Conservation (phyloP, 2,888 invertebrate genomes). For the Calameuta idolon region DNA sequence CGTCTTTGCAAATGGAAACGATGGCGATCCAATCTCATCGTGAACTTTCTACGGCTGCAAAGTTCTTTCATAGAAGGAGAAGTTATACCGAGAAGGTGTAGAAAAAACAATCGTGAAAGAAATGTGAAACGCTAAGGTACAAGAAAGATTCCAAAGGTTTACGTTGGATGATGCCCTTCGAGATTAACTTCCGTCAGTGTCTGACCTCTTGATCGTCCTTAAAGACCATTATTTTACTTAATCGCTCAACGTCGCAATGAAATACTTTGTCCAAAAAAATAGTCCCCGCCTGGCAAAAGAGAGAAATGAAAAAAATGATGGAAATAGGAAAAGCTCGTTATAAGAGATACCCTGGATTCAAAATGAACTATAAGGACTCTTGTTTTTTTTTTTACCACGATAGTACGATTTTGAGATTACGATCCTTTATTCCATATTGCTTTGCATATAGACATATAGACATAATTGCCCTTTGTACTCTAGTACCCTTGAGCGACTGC, state of each 20-base stretch:
- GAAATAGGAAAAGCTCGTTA: too few species aligned
- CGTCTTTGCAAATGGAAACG: slow-evolving; percentile 44
- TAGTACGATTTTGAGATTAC: background rate
- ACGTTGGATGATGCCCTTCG: background rate
- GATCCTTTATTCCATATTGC: background rate
- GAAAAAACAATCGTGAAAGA: background rate
- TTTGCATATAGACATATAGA: background rate
- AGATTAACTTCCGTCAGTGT: background rate
- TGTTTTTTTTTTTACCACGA: background rate
- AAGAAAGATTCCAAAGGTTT: background rate
- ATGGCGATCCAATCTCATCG: slow-evolving; percentile 44
- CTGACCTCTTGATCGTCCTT: background rate
- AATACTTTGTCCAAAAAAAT: background rate
- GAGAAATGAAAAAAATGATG: background rate
- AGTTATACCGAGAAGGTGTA: background rate
- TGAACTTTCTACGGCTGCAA: slow-evolving; percentile 31
- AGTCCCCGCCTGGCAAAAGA: background rate
- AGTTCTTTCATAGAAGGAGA: slow-evolving; percentile 25
- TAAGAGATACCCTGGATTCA: background rate
- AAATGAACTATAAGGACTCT: background rate
- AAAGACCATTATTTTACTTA: background rate
- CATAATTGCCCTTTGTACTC: background rate
- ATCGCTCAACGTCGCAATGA: background rate
- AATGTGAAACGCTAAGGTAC: background rate
- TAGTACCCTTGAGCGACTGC: background rate